Evolutionary conservation across 92 coral and sea anemone species (phyloP), one percentile per base, ranked within the genome.

Genomic region (Palythoa caribaeorum): DNA sequence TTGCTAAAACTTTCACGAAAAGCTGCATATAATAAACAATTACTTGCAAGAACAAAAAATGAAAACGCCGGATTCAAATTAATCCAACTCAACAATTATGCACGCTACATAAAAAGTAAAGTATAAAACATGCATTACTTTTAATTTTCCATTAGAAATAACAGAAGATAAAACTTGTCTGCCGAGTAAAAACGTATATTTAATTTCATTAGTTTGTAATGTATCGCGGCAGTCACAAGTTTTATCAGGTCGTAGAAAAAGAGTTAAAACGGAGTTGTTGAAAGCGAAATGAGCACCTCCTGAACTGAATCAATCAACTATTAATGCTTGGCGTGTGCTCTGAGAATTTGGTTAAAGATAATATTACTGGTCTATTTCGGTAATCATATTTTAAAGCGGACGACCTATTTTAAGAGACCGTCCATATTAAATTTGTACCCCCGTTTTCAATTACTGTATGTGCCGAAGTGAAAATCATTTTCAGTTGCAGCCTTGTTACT

Each of bases 101-200:
- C 53, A 59, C 85, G 40, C 85, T 28, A 80, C 85, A 48, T 63
- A 81, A 62, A 81, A 63, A 66, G 54, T 11, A 13, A 81, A 63
- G 52, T 81, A 81, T 81, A 50, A 81, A 81, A 81, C 17, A 44
- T 48, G n/a, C 44, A 36, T 63, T 54, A 21, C 48, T 66, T 28
- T 47, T 63, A n/a, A 7, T 17, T n/a, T 63, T 5, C 70, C 21
- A 16, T 63, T 17, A 63, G 1, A 4, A 63, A 63, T 63, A 63
- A 7, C 19, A 48, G 10, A 44, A 73, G 48, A 73, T 73, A 73
- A 73, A 73, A 50, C 36, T 47, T 73, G 78, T 37, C 72, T 73
- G 54, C 78, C n/a, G 10, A 73, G 78, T 48, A 52, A 50, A 77
- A 66, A 50, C 40, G 83, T 87, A 50, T 36, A 38, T 6, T 20